Base-by-base conservation (phyloP, 2,797 vertebrate genomes). In the Pyrocephalus nanus region DNA sequence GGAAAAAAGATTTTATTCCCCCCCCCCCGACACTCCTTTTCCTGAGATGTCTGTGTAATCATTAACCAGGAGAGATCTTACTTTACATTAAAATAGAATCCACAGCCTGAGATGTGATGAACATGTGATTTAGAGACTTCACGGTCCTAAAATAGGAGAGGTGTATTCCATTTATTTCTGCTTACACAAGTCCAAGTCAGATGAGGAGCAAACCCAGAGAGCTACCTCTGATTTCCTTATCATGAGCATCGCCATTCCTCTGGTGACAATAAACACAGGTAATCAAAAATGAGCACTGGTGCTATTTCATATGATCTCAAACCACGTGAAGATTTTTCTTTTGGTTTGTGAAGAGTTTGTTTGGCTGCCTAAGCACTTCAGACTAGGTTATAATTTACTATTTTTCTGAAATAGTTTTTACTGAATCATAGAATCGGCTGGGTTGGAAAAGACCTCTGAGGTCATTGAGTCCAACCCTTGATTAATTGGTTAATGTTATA, bases 1-100 rank as follows among this genome's bases (percentile, higher is more conserved):
- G 32, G 58, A 67, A 50, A 65, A 12, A 3, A 1, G 1, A 11
- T 23, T 3, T 7, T 38, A 32, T 29, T 17, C 23, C 2, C 2
- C 9, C 4, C 3, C 12, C 34, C 40, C 12, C 40, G 66, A 4
- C 19, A 17, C 3, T 62, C 8, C 25, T 6, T 76, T 27, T 77
- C 15, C 36, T 4, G 3, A 54, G 40, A 67, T 36, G 8, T 60
- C 26, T 20, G 3, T 9, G 14, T 43, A 74, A 55, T 72, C 4
- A 30, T 32, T 85, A 72, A 48, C 6, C 25, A 64, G 66, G 18
- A 73, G 30, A 64, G 72, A 54, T 29, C 15, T 53, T 61, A 1
- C 4, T 80, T 86, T 83, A 25, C 8, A 7, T 30, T 78, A 51
- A 71, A 79, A 34, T 71, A 71, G 7, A 51, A 25, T 60, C 27